These are phyloP conservation scores for Pteromalus puparum DNA, from an alignment of 1,140 invertebrate species.

Conservation along the genomic window DNA sequence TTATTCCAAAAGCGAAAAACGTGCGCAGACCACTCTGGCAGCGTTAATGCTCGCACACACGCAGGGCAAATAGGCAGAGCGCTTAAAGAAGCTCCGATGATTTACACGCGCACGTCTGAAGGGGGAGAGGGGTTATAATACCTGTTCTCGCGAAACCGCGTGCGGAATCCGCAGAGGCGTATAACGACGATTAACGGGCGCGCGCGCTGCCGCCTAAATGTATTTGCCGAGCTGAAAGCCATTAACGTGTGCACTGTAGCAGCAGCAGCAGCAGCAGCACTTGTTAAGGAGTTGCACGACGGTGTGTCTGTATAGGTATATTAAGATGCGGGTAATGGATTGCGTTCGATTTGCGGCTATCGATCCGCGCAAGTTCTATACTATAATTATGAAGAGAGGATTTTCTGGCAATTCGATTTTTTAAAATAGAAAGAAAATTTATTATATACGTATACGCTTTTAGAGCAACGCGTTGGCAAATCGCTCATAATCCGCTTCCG, in stretches of 20 bases:
- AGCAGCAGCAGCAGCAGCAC: not conserved
- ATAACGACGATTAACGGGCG: constrained; percentile 48
- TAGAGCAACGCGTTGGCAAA: too few relatives aligned
- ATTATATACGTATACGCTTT: too few relatives aligned
- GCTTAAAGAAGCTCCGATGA: constrained; percentile 30
- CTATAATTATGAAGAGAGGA: too few relatives aligned
- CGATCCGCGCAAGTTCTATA: not conserved
- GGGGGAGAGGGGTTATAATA: not conserved
- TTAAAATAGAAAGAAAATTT: too few relatives aligned
- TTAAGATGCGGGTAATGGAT: not conserved
- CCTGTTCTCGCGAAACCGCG: constrained; percentile 19
- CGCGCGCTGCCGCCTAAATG: constrained; percentile 36
- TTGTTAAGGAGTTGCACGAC: constrained; percentile 33
- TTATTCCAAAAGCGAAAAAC: not conserved
- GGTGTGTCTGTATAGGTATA: too few relatives aligned
- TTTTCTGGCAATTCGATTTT: not conserved
- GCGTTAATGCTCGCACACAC: not conserved
- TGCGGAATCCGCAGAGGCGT: constrained; percentile 18
- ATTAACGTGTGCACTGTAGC: constrained; percentile 28
- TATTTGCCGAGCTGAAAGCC: constrained; percentile 52
- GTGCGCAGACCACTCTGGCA: not conserved
- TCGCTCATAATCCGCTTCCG: too few relatives aligned
- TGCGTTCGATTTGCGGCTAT: constrained; percentile 3
- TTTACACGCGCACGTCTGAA: not conserved
- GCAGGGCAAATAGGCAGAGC: constrained; percentile 14